phyloP scores from a whole-genome alignment of 2,888 invertebrate genomes.

The Heteromurus nitidus region DNA sequence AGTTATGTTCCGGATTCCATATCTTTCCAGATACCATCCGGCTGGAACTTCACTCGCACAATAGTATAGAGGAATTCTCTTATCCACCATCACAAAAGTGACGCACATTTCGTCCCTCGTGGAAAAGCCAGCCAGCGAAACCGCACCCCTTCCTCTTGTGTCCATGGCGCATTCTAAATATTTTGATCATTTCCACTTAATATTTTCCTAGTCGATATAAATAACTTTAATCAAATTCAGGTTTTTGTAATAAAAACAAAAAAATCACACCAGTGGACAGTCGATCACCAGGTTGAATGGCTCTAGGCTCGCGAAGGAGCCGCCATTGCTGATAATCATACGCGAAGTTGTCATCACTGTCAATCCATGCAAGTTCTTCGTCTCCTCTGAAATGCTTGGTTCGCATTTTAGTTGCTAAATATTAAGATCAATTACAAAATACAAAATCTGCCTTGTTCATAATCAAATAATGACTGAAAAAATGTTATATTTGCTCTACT shows the following conservation, averaged over 20 bases:
- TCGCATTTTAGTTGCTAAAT: conserved; percentile 45
- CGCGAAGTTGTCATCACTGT: conserved; percentile 42
- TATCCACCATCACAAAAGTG: conserved; percentile 35
- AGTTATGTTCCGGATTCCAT: conserved; percentile 45
- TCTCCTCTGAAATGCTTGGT: conserved; percentile 53
- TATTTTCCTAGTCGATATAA: too few species aligned
- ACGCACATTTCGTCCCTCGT: conserved; percentile 43
- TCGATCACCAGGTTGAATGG: conserved; percentile 61
- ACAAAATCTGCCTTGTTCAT: too few species aligned
- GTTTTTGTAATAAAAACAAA: too few species aligned
- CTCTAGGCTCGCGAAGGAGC: conserved; percentile 17
- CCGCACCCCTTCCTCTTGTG: conserved; percentile 5
- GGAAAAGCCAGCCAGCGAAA: conserved; percentile 6
- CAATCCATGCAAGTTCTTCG: conserved; percentile 60
- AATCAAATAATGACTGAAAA: too few species aligned
- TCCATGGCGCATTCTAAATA: conserved; percentile 23
- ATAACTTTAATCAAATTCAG: too few species aligned
- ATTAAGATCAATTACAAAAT: too few species aligned
- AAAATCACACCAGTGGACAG: conserved; percentile 54
- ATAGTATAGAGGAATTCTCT: conserved; percentile 2
- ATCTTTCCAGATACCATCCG: not conserved
- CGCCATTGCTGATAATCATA: conserved; percentile 57
- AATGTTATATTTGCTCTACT: too few species aligned
- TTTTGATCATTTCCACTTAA: too few species aligned
- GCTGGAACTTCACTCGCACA: conserved; percentile 35